Evolutionary conservation across 2,888 invertebrate genomes (phyloP), one percentile per base, ranked within the genome.

Genomic region (Iphiclides podalirius): DNA sequence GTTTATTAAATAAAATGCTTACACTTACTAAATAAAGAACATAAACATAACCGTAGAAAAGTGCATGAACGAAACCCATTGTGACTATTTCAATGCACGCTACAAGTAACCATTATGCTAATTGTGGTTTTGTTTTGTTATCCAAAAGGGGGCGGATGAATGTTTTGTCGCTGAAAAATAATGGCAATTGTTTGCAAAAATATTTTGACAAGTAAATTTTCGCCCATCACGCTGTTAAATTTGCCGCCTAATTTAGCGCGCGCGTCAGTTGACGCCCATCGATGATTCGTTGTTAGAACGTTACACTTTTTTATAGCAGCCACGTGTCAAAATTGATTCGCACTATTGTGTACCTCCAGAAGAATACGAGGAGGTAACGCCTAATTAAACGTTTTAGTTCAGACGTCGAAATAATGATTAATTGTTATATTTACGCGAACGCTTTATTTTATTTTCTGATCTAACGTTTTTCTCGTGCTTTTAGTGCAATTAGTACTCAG

Each of bases 111-210:
- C 70, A 78, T 84, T 87, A 87, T 80, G 87, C 87, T 87, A 88
- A 88, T 88, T 88, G 88, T 87, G 88, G 88, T 88, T 87, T 81
- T 79, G 79, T 82, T 85, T 87, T 84, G 84, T 86, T 82, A 65
- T 59, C 58, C 55, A 54, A 60, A 75, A 70, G 64, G 76, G 72
- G 82, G 85, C 66, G 80, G 51, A 50, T 52, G 60, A 60, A 59
- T 58, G 57, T 52, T 55, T 59, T 67, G 60, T 72, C 72, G 31
- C 39, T n/a, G 11, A 72, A 55, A 58, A 67, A 67, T 66, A 67
- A 62, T 67, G 69, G 72, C 69, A 74, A 87, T 86, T 86, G 87
- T 87, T 88, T 88, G 85, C 70, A 70, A 88, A 79, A 88, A 87
- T 88, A 86, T 88, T 88, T 77, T 87, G 88, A 88, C 88, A 87